Evolutionary conservation across 2,113 vertebrate species (phyloP).

Genomic region (Strix aluco): DNA sequence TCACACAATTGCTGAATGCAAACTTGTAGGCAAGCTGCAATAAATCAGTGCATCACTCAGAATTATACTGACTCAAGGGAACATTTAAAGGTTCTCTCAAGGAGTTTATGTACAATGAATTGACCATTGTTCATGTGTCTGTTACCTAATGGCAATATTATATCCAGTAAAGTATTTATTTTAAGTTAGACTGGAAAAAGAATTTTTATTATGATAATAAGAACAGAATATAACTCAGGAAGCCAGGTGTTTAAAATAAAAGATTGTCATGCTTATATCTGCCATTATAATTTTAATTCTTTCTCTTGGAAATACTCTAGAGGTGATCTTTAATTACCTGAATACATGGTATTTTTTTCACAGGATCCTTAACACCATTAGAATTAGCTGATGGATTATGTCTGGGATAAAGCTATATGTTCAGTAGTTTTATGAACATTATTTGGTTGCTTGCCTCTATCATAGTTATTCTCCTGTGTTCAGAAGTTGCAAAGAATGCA

Average conservation of each 20-base stretch:
- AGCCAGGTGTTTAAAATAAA: neutral
- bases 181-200: neutral
- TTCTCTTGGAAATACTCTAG: neutral
- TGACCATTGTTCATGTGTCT: neutral
- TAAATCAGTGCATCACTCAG: slow-evolving; percentile 3
- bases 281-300: neutral
- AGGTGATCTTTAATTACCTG: neutral
- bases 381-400: neutral
- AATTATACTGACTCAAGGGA: neutral
- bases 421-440: neutral
- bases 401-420: neutral
- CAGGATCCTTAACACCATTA: neutral
- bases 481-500: neutral
- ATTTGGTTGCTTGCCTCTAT: neutral
- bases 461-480: neutral
- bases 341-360: neutral
- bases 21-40: neutral
- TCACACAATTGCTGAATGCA: neutral
- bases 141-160: neutral
- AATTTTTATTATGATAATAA: neutral
- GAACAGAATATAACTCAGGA: neutral
- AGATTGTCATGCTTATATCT: neutral
- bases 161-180: neutral
- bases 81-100: neutral
- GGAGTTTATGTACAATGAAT: neutral